Base-by-base conservation (phyloP, 2,113 vertebrate species). In the Eleginops maclovinus region DNA sequence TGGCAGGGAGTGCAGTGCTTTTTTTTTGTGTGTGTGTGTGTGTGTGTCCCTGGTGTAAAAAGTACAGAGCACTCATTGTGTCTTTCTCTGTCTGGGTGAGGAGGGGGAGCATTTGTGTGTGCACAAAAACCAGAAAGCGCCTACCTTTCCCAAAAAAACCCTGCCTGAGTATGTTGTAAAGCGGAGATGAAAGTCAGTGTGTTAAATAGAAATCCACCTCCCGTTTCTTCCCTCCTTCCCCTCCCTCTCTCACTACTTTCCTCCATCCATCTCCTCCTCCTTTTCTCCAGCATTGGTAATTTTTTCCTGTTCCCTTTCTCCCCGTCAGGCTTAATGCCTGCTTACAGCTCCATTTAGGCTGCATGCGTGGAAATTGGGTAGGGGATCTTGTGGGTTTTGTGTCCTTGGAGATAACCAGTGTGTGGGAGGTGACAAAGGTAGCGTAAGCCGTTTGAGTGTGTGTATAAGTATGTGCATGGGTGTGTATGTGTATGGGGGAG, bases 381-480 rank as follows among this genome's bases (percentile, higher is more conserved):
- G 78, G 90, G 89, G 91, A 92, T 90, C 88, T 90, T 90, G 90
- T 91, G 88, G 90, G 90, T 92, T 93, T 93, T 91, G 90, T 93
- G 91, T 93, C 89, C 89, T 91, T 92, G 84, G 86, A 93, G 93
- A 93, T 94, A 93, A 92, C 91, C 90, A 89, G 68, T 88, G 89
- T 91, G 92, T 94, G 91, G 91, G 93, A 92, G 88, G 92, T 93
- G 91, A 92, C 91, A 92, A 92, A 93, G 91, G 91, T 92, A 94
- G 91, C 81, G 77, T 93, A 92, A 92, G 89, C 91, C 55, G 81
- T 80, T 63, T 69, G 74, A 53, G 77, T 58, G 73, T 75, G 72
- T 64, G 70, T 63, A 51, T 31, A 64, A 58, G 75, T 58, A 63
- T 61, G 61, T 43, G 58, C 51, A 44, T 62, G 65, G 53, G 77